These are phyloP conservation scores for Zosterops pallidus DNA, from an alignment of 2,113 vertebrate species.

Conservation along the genomic window DNA sequence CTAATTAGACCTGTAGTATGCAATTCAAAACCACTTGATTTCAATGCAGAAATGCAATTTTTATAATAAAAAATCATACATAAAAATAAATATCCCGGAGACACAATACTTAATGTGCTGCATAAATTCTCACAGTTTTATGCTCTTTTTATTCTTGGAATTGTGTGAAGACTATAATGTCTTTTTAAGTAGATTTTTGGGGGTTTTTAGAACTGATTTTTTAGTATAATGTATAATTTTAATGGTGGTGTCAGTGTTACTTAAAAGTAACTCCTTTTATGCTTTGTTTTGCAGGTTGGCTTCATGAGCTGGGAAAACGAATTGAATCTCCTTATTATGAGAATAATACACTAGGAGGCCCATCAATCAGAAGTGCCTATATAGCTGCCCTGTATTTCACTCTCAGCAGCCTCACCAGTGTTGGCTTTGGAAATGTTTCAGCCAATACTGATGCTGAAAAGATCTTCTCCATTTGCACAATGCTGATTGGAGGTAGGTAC, in stretches of 20 bases:
- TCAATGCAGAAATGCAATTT: neutral
- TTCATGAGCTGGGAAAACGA: constrained; percentile 93
- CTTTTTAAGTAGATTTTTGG: neutral
- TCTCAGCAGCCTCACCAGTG: constrained; percentile 97
- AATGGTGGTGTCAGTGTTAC: neutral
- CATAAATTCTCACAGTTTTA: neutral
- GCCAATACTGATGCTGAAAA: constrained; percentile 96
- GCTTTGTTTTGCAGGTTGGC: constrained; percentile 84
- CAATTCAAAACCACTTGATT: neutral
- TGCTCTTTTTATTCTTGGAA: neutral
- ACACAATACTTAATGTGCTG: neutral
- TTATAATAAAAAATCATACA: neutral
- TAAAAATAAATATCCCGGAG: neutral
- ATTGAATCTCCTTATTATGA: constrained; percentile 89
- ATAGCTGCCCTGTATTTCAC: constrained; percentile 96
- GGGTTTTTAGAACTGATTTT: neutral
- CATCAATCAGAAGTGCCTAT: constrained; percentile 90
- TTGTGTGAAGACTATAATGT: neutral
- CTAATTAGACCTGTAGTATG: neutral
- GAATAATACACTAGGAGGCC: constrained; percentile 84
- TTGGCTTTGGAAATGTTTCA: constrained; percentile 96
- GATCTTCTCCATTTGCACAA: constrained; percentile 98
- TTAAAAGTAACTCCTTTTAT: neutral
- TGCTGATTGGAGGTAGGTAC: constrained; percentile 92
- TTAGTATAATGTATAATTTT: neutral